These are phyloP conservation scores for Rutpela maculata DNA, from an alignment of 2,888 invertebrate species.

Conservation along the genomic window DNA sequence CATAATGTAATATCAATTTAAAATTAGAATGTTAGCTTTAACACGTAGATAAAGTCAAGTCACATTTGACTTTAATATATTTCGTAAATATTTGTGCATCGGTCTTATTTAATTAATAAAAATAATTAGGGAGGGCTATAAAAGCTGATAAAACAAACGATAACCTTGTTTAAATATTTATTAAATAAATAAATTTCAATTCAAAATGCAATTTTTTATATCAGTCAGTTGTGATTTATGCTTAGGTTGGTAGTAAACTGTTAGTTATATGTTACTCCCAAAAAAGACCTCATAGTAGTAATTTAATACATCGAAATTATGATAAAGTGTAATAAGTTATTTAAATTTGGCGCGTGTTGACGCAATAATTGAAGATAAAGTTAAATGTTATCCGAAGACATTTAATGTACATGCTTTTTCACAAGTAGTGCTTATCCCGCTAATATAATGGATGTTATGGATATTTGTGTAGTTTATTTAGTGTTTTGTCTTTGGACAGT, in stretches of 20 bases:
- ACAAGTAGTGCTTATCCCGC: constrained; percentile 58
- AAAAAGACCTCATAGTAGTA: constrained; percentile 13
- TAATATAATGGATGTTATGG: constrained; percentile 66
- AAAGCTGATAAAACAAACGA: constrained; percentile 56
- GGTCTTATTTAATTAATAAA: constrained; percentile 45
- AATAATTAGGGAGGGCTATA: constrained; percentile 53
- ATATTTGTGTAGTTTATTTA: constrained; percentile 57
- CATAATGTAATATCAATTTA: background rate
- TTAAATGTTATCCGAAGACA: constrained; percentile 65
- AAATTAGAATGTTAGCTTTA: constrained; percentile 9
- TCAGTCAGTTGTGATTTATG: constrained; percentile 11
- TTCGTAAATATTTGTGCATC: constrained; percentile 42
- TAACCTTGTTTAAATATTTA: constrained; percentile 59
- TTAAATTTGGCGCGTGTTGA: constrained; percentile 68
- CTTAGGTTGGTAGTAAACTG: constrained; percentile 16
- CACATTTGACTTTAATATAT: constrained; percentile 12
- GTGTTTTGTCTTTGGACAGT: constrained; percentile 54
- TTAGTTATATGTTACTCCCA: background rate
- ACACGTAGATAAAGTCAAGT: constrained; percentile 14
- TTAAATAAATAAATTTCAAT: constrained; percentile 46
- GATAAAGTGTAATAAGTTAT: constrained; percentile 45
- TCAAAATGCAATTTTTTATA: constrained; percentile 52
- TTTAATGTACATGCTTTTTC: constrained; percentile 63
- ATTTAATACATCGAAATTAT: constrained; percentile 31
- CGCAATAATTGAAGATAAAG: constrained; percentile 64